Evolutionary conservation across 2,888 invertebrate genomes (phyloP).

Genomic region (Phyllotreta striolata): DNA sequence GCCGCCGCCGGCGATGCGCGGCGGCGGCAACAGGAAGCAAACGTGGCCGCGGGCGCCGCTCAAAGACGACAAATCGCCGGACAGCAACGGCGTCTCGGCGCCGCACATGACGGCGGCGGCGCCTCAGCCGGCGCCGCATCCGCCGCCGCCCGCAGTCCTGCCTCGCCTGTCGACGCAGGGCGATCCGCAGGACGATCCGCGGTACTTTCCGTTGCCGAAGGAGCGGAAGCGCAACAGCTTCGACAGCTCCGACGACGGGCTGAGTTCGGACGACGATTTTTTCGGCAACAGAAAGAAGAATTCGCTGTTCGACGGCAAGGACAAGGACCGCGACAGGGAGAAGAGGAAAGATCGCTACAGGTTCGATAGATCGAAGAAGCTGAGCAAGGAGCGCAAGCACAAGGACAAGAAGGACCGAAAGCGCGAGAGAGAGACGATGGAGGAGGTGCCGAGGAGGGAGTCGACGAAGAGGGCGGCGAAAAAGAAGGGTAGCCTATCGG

Average conservation of each 20-base stretch:
- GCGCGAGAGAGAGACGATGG: constrained; percentile 60
- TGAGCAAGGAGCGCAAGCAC: constrained; percentile 27
- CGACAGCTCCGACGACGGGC: constrained; percentile 73
- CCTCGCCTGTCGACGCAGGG: constrained; percentile 60
- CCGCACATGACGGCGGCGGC: constrained; percentile 33
- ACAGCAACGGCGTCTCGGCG: constrained; percentile 50
- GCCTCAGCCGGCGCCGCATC: constrained; percentile 44
- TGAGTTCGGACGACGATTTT: constrained; percentile 68
- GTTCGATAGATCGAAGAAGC: constrained; percentile 26
- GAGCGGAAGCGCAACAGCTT: constrained; percentile 73
- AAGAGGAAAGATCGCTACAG: constrained; percentile 37
- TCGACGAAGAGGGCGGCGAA: constrained; percentile 72
- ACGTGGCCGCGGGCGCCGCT: constrained; percentile 68
- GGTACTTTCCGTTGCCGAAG: constrained; percentile 75
- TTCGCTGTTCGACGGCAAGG: constrained; percentile 42
- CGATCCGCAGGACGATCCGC: constrained; percentile 72
- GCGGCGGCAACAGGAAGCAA: constrained; percentile 72
- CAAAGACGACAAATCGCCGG: constrained; percentile 47
- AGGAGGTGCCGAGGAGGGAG: constrained; percentile 67
- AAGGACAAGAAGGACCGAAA: constrained; percentile 51
- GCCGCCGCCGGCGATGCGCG: constrained; percentile 75
- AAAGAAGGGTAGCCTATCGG: constrained; percentile 67
- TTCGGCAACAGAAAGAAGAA: constrained; percentile 61
- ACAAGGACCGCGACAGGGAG: constrained; percentile 42
- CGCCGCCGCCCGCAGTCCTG: constrained; percentile 39